Evolutionary conservation across 1,140 invertebrate genomes (phyloP), one percentile per base, ranked within the genome.

Genomic region (Rhagoletis pomonella): DNA sequence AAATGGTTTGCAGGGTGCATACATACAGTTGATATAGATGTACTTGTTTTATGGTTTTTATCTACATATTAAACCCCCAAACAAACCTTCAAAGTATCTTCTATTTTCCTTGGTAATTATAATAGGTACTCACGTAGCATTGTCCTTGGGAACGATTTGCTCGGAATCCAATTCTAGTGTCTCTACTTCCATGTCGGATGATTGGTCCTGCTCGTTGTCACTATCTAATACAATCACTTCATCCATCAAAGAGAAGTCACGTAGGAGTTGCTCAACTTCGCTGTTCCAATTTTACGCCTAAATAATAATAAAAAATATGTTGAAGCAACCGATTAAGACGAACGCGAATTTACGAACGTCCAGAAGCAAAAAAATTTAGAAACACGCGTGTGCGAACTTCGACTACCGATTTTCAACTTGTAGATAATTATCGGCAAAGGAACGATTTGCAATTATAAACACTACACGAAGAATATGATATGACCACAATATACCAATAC

Each of bases 81-180:
- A 55, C 5, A 55, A 55, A 55, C 50, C 50, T 7, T 55, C 10
- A 10, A 55, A 55, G 10, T 39, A 58, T 44, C 29, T 59, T 55
- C 9, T 4, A 85, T 17, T 29, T 39, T n/a, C 47, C 47, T 58
- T 44, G 60, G 60, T 17, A 62, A 62, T 4, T 62, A 14, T 29
- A 29, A 29, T 62, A 12, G 42, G 19, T 85, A 88, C 88, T 88
- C 73, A 88, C 88, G 88, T 88, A 84, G 55, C 88, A 87, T 88
- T 88, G 64, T 88, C 86, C 86, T 88, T 88, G 62, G 88, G 88
- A 42, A 88, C 85, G 85, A 88, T 88, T 50, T 77, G 84, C 19
- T 88, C 87, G 7, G 64, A 58, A n/a, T 87, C 81, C 60, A 87
- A 44, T 86, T 88, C 87, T 47, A 86, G 65, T 29, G 84, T 60